These are phyloP conservation scores for Nothoprocta pentlandii DNA, from an alignment of 2,113 vertebrate genomes.

Conservation along the genomic window DNA sequence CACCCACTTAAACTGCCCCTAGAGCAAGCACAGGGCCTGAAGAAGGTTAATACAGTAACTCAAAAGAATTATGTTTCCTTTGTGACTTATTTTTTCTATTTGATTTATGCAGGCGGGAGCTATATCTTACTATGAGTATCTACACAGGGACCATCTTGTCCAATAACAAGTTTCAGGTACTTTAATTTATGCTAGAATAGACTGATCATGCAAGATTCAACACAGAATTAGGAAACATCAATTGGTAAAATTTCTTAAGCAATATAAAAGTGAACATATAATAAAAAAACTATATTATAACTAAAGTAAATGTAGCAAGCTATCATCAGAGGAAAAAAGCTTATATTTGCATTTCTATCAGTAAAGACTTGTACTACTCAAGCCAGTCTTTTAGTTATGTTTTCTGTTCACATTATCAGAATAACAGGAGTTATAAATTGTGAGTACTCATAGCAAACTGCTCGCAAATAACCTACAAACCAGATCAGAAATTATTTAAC, in stretches of 20 bases:
- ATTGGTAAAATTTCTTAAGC: neutral
- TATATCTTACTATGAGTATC: neutral
- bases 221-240: neutral
- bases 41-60: neutral
- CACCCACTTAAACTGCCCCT: neutral
- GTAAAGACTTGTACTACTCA: neutral
- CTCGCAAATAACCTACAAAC: slow-evolving; percentile 25
- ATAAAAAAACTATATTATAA: neutral
- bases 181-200: neutral
- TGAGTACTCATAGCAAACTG: neutral
- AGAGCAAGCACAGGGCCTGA: neutral
- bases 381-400: neutral
- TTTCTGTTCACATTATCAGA: neutral
- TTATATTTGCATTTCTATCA: neutral
- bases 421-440: neutral
- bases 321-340: neutral
- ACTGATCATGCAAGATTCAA: neutral
- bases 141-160: neutral
- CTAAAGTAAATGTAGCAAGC: neutral
- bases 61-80: neutral
- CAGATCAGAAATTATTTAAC: slow-evolving; percentile 27
- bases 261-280: neutral
- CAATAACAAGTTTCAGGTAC: neutral
- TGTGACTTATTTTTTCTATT: neutral
- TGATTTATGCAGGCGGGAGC: neutral